A percentile compares a stretch with the other conserved stretches of the same genome.
Conservation (phyloP, 2,113 vertebrate species). For the Ariopsis seemanni region DNA sequence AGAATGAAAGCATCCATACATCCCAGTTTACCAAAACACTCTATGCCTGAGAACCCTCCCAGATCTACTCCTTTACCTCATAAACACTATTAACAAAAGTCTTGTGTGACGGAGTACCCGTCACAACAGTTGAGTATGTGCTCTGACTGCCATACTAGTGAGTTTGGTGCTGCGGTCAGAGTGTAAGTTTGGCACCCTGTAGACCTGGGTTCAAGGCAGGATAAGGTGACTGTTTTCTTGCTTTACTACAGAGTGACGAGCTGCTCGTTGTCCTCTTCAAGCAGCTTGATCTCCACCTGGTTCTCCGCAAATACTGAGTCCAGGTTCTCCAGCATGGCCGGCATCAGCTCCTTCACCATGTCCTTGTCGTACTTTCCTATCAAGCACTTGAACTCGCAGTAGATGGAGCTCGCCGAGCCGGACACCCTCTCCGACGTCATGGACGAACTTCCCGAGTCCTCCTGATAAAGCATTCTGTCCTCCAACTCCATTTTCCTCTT, state of each 20-base stretch:
- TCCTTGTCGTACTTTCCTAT: conserved; percentile 94
- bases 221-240: too few relatives aligned
- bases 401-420: conserved; percentile 94
- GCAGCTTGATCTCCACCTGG: conserved; percentile 92
- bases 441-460: conserved; percentile 91
- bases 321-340: conserved; percentile 93
- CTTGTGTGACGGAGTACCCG: too few relatives aligned
- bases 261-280: conserved; percentile 94
- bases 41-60: too few relatives aligned
- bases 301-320: conserved; percentile 95
- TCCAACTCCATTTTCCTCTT: conserved; percentile 82
- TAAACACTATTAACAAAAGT: too few relatives aligned
- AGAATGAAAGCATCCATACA: too few relatives aligned
- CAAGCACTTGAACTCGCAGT: conserved; percentile 94
- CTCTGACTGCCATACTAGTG: too few relatives aligned
- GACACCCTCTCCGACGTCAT: conserved; percentile 97
- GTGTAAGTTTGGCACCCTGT: too few relatives aligned
- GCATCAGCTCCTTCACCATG: conserved; percentile 96
- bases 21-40: too few relatives aligned
- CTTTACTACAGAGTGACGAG: conserved; percentile 84
- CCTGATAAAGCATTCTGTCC: conserved; percentile 92
- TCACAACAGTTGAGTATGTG: too few relatives aligned
- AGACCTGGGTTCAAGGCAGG: too few relatives aligned
- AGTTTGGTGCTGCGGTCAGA: too few relatives aligned
- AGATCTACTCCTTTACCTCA: too few relatives aligned